Evolutionary conservation across 2,797 vertebrate genomes (phyloP), one percentile per base, ranked within the genome.

Genomic region (Silurus lanzhouensis): DNA sequence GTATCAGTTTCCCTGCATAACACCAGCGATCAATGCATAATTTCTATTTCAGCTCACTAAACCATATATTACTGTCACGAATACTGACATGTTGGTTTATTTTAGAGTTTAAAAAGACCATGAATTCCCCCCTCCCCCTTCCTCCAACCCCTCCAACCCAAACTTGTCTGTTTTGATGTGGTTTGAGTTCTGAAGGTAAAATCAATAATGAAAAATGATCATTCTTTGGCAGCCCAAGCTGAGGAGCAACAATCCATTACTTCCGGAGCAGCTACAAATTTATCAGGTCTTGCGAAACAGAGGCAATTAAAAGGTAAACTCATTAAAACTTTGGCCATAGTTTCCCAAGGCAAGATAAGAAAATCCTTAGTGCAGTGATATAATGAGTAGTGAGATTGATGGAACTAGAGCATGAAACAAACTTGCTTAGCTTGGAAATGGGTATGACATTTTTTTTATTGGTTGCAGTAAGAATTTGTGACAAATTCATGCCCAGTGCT

Each of bases 201-300:
- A 84, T 84, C 83, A 20, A 84, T 84, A 76, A 64, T 84, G 83
- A 84, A 84, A 55, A 72, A 77, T 44, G 83, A 76, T 57, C 60
- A n/a, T 25, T 6, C 19, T 76, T 52, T 46, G 20, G 44, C 60
- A 3, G 60, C 60, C 46, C 9, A 52, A 64, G 72, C 71, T 20
- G 22, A 68, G 46, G 60, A 76, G 60, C 71, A 46, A n/a, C 83
- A 13, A 84, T 84, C 83, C 61, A 84, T 84, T 61, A 38, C 46
- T 22, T 48, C 68, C 5, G n/a, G 22, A 46, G n/a, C 71, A 55
- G 83, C 83, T 31, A 22, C 7, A 72, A 52, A 84, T 84, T 77
- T 57, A 77, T 84, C 83, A 84, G 25, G 58, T 10, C 44, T 46
- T 55, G 31, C 31, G 57, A 81, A 76, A 84, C 44, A 64, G 61